Conservation (phyloP, 53 echinoderm and acorn worm species). For the Temnopleurus reevesii region DNA sequence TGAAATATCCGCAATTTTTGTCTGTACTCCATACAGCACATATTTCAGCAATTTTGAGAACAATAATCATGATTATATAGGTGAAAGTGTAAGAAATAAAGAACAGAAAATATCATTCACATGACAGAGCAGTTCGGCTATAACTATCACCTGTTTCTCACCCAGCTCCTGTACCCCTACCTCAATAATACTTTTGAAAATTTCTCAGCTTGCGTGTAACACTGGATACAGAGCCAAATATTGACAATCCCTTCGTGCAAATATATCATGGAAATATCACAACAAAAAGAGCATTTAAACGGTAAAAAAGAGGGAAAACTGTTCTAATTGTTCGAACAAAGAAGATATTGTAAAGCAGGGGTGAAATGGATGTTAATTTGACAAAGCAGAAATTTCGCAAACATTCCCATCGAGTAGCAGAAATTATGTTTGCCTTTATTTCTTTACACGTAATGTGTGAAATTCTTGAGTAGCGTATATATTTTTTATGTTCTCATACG, state of each 20-base stretch:
- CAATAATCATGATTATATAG: neutral
- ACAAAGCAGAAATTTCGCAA: neutral
- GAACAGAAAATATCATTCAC: neutral
- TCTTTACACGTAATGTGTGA: neutral
- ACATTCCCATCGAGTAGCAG: neutral
- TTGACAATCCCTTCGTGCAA: conserved; percentile 17
- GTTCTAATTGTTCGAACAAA: neutral
- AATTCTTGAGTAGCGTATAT: neutral
- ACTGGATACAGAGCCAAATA: conserved; percentile 27
- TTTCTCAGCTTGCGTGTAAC: neutral
- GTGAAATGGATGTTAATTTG: neutral
- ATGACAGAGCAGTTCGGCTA: neutral
- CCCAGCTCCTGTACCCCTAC: neutral
- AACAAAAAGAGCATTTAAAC: neutral
- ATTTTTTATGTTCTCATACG: neutral
- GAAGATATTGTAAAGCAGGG: neutral
- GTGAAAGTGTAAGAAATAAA: neutral
- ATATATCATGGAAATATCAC: neutral
- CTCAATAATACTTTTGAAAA: neutral
- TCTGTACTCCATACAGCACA: no score
- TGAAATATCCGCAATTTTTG: no score
- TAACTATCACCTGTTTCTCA: neutral
- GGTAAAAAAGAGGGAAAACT: neutral
- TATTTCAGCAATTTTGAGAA: no score
- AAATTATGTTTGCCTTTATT: neutral